Evolutionary conservation across 37 sponge, comb jelly and placozoan species (phyloP), one percentile per base, ranked within the genome.

Genomic region (Agelas oroides): DNA sequence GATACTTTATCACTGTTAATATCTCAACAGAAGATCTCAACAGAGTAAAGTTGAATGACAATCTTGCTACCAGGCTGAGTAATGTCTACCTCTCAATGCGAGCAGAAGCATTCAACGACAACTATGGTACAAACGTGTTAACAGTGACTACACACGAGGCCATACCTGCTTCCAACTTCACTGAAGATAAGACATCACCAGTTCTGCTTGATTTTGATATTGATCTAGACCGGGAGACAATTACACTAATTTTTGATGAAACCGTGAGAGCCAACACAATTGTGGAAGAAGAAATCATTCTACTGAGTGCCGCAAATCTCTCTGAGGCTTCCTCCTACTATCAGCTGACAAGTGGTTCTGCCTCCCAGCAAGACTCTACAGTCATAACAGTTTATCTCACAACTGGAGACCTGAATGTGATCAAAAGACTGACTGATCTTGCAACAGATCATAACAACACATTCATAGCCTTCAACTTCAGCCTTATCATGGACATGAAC

Each of bases 161-260:
- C 20, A 59, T 91, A 0, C 83, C n/a, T 28, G 87, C 90, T 30
- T 81, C 82, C 36, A 72, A 62, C 32, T 91, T 86, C 68, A 88
- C 77, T 15, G 63, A 64, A 12, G 95, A 95, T 55, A 61, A n/a
- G 17, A 79, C 89, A n/a, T 35, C 90, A 24, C 97, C 97, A 19
- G 61, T 67, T 20, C 75, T 97, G 74, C 61, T 80, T 17, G 25
- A 69, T 64, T 97, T 89, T 55, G 71, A 75, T 2, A 85, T 97
- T 15, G 88, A 97, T 71, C 28, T 94, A 70, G 67, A 91, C 56
- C 31, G 18, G 8, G 92, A 87, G 12, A 21, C 68, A 25, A 52
- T 97, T 19, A 70, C 52, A 24, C 86, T 97, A n/a, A 80, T 77
- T 0, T 97, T 97, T 86, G 90, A 94, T 77, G 97, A 97, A 56